These are phyloP conservation scores for Tridacna gigas DNA, from an alignment of 2,888 invertebrate species.

Conservation along the genomic window DNA sequence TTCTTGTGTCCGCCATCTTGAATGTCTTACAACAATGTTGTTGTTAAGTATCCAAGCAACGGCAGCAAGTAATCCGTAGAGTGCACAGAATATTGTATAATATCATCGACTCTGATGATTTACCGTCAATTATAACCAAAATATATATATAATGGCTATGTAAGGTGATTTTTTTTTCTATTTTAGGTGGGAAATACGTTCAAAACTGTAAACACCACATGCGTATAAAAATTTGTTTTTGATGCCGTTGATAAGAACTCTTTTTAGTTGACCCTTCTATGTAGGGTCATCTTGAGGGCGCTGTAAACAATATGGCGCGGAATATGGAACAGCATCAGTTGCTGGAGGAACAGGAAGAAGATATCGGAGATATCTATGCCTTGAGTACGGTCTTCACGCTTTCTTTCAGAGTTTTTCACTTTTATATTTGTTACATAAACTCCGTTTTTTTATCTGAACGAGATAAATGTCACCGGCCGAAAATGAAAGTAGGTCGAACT, in stretches of 20 bases:
- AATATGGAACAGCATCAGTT: constrained; percentile 42
- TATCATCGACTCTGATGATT: not conserved
- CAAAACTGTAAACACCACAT: too few species aligned
- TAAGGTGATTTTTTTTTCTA: not conserved
- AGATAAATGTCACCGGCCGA: not conserved
- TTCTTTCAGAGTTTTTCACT: not conserved
- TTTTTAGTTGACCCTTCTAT: constrained; percentile 6
- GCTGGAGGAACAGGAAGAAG: constrained; percentile 28
- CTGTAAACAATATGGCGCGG: constrained; percentile 62
- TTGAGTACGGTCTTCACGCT: constrained; percentile 13
- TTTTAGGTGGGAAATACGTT: not conserved
- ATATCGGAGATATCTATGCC: constrained; percentile 35
- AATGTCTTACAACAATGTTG: constrained; percentile 18
- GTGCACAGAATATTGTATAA: not conserved
- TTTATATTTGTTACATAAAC: not conserved
- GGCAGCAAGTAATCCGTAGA: constrained; percentile 40
- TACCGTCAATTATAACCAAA: not conserved
- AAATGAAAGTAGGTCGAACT: constrained; percentile 13
- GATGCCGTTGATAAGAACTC: not conserved
- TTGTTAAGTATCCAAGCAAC: constrained; percentile 40
- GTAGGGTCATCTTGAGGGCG: not conserved
- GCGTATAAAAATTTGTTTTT: too few species aligned
- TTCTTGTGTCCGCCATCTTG: constrained; percentile 40
- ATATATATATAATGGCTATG: not conserved
- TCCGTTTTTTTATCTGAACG: too few species aligned